Conservation (phyloP, 2,888 invertebrate genomes). For the Lasioglossum marginatum region DNA sequence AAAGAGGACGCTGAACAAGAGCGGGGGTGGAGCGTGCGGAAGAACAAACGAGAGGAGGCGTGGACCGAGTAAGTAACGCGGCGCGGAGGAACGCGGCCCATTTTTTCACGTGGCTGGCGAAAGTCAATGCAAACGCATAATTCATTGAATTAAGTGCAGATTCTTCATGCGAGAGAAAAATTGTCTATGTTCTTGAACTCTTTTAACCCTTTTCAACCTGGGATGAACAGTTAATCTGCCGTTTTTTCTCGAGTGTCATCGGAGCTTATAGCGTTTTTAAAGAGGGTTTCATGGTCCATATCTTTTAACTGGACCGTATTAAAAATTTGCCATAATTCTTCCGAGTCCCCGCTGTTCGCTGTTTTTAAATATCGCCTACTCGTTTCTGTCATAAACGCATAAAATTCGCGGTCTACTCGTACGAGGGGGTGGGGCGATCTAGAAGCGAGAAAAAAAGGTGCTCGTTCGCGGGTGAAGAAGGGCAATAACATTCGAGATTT, state of each 20-base stretch:
- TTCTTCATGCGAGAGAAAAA: background rate
- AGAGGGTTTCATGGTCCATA: background rate
- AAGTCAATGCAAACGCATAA: background rate
- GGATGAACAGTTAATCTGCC: background rate
- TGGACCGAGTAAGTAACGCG: slow-evolving; percentile 44
- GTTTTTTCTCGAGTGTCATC: background rate
- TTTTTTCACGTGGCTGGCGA: slow-evolving; percentile 22
- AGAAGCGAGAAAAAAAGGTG: background rate
- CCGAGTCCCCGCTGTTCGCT: background rate
- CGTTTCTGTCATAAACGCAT: background rate
- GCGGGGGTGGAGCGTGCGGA: slow-evolving; percentile 9
- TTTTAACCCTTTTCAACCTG: background rate
- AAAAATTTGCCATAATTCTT: background rate
- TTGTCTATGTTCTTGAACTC: background rate
- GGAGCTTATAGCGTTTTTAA: background rate
- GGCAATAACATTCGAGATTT: slow-evolving; percentile 41
- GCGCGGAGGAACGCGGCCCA: slow-evolving; percentile 24
- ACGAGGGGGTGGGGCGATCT: background rate
- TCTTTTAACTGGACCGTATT: background rate
- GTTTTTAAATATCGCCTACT: background rate
- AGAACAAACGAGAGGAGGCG: slow-evolving; percentile 14
- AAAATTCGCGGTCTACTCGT: background rate
- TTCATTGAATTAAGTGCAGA: background rate
- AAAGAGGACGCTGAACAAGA: background rate
- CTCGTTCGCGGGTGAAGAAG: background rate